Base-by-base conservation (phyloP, 2,888 invertebrate species). In the Callimorpha dominula region DNA sequence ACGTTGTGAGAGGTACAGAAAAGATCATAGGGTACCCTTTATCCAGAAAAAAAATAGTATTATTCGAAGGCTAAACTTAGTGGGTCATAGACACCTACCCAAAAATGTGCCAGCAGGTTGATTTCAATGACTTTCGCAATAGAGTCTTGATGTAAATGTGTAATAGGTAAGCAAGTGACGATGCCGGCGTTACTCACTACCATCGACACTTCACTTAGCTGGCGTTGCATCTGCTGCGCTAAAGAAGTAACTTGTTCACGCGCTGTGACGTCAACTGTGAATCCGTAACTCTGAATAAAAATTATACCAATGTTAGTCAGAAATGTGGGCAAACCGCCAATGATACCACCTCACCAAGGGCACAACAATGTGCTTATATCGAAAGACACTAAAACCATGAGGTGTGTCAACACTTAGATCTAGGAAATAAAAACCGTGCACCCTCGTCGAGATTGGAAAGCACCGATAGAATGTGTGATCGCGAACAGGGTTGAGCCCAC, bases 231-330 rank as follows among this genome's bases (percentile, higher is more conserved):
- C 40, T 87, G 90, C 8, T 88, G 87, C 2, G 95, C 96, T 4
- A 94, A 87, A 0, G 92, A 88, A 0, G 87, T 83, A 4, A 96
- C 96, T 65, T 93, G 96, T 14, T 95, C 96, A 0, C 94, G 89
- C 50, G 91, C 92, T 67, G 96, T 93, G 46, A 95, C 90, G 78
- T 96, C 96, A 81, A 95, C 89, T 14, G 94, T 93, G 82, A 89
- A 95, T 40, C 94, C 95, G 76, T 89, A 92, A 73, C 93, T 91
- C 95, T 95, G 84, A 4, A 86, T 80, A 70, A 66, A 43, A 65
- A 52, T 15, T 8, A 6, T 12, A 9, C 0, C 43, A 2, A 17
- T 52, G 7, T 20, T 20, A 5, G 4, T 57, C 3, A 62, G 40
- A 40, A 40, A 62, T 62, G 54, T n/a, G n/a, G 5, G 8, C 11